These are phyloP conservation scores for Ramphastos sulfuratus DNA, from an alignment of 2,113 vertebrate genomes.

Conservation along the genomic window DNA sequence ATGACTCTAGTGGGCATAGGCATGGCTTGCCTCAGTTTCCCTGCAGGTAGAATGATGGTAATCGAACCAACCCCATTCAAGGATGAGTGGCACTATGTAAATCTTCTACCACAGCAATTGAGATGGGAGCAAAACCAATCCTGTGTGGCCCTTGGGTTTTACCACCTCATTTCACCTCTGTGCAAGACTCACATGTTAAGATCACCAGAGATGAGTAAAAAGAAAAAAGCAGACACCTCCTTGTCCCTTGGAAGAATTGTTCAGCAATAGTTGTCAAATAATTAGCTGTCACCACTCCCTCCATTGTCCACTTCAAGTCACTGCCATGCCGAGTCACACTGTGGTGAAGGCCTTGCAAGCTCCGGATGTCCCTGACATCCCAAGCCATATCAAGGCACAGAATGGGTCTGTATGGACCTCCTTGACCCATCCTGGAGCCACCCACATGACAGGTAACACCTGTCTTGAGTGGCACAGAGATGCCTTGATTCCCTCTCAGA, in stretches of 20 bases:
- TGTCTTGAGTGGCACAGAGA: rapidly evolving
- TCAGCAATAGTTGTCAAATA: slow-evolving; percentile 41
- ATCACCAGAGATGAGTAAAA: not conserved
- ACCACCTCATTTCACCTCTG: not conserved
- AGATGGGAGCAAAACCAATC: not conserved
- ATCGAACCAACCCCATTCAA: not conserved
- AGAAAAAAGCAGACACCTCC: not conserved
- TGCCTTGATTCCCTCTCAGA: rapidly evolving
- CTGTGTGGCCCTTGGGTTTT: not conserved
- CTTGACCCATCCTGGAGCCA: not conserved
- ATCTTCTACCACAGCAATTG: not conserved
- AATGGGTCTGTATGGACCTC: rapidly evolving
- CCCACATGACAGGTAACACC: rapidly evolving
- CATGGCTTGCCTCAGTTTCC: not conserved
- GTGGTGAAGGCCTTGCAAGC: not conserved
- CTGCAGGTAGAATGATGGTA: not conserved
- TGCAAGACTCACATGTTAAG: not conserved
- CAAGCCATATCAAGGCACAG: not conserved
- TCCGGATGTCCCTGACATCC: not conserved
- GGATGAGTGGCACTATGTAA: rapidly evolving
- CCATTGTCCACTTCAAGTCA: not conserved
- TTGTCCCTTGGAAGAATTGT: not conserved
- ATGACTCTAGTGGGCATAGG: too few species aligned
- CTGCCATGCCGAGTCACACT: not conserved
- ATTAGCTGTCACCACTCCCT: not conserved